phyloP scores from a whole-genome alignment of 53 echinoderm and acorn worm species.

The Temnopleurus reevesii region DNA sequence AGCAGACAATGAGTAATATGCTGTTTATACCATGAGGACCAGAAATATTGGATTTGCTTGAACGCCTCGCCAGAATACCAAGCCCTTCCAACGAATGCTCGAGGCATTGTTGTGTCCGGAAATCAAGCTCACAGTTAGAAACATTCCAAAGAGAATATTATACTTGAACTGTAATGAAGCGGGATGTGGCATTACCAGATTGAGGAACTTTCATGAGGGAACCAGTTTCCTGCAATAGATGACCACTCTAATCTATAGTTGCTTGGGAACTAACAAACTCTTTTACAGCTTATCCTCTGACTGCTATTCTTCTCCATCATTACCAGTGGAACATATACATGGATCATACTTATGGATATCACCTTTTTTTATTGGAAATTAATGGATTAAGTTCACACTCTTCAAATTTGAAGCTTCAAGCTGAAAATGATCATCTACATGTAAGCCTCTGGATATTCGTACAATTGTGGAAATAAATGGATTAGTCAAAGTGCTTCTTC shows the following conservation, averaged over 20 bases:
- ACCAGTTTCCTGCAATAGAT: background rate
- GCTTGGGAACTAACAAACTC: too few relatives aligned
- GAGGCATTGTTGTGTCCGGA: background rate
- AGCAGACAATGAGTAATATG: background rate
- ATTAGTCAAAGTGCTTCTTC: background rate
- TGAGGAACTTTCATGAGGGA: background rate
- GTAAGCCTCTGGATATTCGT: too few relatives aligned
- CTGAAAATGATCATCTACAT: too few relatives aligned
- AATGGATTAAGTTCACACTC: too few relatives aligned
- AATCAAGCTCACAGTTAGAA: background rate
- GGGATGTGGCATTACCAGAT: background rate
- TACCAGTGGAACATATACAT: background rate
- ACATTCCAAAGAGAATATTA: background rate
- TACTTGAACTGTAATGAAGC: background rate
- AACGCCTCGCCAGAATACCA: background rate
- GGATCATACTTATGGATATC: slow-evolving; percentile 24
- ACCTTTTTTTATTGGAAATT: too few relatives aligned
- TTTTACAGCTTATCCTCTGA: background rate
- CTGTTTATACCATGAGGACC: background rate
- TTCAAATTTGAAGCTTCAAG: too few relatives aligned
- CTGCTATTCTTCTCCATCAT: background rate
- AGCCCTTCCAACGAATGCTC: too few relatives aligned
- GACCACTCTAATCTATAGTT: background rate
- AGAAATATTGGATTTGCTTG: background rate
- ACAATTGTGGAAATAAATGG: background rate